Evolutionary conservation across 2,888 invertebrate species (phyloP), one percentile per base, ranked within the genome.

Genomic region (Nemoura dubitans): DNA sequence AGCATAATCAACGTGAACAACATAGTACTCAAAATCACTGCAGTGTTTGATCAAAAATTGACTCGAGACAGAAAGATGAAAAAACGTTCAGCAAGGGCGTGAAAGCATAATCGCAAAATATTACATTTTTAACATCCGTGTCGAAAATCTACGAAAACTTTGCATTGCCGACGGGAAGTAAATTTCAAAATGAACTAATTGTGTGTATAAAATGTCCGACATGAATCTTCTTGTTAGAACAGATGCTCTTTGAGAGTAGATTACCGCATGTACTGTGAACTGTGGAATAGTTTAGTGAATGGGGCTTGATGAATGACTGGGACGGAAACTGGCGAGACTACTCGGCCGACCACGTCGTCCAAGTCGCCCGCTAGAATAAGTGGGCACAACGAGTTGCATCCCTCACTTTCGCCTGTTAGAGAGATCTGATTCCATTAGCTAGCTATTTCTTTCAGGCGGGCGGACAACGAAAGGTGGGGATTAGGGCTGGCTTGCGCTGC

Each of bases 341-440:
- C 59, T n/a, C n/a, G n/a, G 59, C 2, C 3, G 14, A 16, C 16
- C 59, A 59, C 59, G 36, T 36, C 3, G 36, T 36, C 36, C 59
- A 59, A 3, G 59, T 59, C 3, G 59, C 14, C 59, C 21, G 21
- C 10, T 3, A 59, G 59, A 59, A 21, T 59, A 59, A 59, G 59
- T 59, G 6, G 29, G 5, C 2, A 36, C 29, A 29, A 25, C 10
- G n/a, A 29, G 82, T 14, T 14, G 36, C 82, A 82, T 82, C 36
- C 82, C 29, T 82, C 82, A 82, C 30, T 36, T 36, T 78, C 25
- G 30, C 30, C 36, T 30, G 82, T 10, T 82, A n/a, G 36, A 30
- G 30, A 80, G 85, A 87, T 87, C 87, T 85, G 87, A 87, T 87
- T 87, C 87, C 87, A 87, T 87, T 87, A 87, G 87, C 87, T 80